phyloP scores from a whole-genome alignment of 2,113 vertebrate genomes.

The Boulengeromyrus knoepffleri region DNA sequence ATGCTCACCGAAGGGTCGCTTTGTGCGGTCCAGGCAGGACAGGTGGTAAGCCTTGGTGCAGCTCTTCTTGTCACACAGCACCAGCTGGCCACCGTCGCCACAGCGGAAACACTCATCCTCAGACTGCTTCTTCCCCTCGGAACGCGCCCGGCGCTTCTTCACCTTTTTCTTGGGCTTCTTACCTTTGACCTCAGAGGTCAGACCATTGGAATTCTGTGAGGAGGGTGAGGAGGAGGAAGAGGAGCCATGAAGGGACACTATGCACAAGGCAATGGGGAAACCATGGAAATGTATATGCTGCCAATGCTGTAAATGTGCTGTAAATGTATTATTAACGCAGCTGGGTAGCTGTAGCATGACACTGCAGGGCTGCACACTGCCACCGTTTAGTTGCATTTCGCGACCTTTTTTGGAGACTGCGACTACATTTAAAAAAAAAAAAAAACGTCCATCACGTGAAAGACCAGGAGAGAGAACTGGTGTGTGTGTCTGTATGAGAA shows the following conservation, averaged over 20 bases:
- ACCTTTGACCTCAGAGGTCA: constrained; percentile 77
- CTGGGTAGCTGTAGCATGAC: background rate
- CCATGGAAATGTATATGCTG: background rate
- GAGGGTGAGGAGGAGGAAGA: background rate
- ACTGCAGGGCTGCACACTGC: too few relatives aligned
- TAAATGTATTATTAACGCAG: background rate
- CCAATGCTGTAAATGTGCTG: background rate
- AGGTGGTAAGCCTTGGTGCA: constrained; percentile 97
- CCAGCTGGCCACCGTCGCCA: constrained; percentile 85
- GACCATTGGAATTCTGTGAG: constrained; percentile 62
- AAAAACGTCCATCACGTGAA: too few relatives aligned
- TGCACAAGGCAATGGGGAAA: background rate
- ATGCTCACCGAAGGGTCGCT: constrained; percentile 87
- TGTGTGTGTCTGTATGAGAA: too few relatives aligned
- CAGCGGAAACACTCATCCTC: constrained; percentile 98
- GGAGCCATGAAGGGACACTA: background rate
- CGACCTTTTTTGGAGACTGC: too few relatives aligned
- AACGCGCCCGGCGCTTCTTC: constrained; percentile 54
- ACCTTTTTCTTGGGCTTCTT: constrained; percentile 78
- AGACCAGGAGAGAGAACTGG: too few relatives aligned
- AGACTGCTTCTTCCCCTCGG: constrained; percentile 71
- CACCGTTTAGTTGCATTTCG: too few relatives aligned
- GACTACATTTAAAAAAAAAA: too few relatives aligned
- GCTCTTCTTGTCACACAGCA: constrained; percentile 82
- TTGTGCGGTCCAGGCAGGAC: constrained; percentile 83